Evolutionary conservation across 2,113 vertebrate genomes (phyloP), one percentile per base, ranked within the genome.

Genomic region (Megaptera novaeangliae): DNA sequence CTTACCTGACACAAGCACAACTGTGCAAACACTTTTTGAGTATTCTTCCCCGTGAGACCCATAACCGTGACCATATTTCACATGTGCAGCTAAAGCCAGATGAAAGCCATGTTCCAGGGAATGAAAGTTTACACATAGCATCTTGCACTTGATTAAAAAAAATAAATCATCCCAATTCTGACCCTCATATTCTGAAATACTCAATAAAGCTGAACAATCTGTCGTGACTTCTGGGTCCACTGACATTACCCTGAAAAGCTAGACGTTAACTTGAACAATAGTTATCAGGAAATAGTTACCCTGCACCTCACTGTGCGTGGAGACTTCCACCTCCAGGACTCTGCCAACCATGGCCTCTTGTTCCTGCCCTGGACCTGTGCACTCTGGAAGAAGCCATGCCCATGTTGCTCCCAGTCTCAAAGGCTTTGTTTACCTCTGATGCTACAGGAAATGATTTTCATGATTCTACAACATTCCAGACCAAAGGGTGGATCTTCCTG

Each of bases 401-500:
- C 52, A 9, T 3, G 17, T 25, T 57, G 25, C 14, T 71, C 44
- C 57, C 41, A 4, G 13, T 72, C 34, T 39, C 52, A 29, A 55
- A 29, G 31, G 25, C 20, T 71, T 61, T 12, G 4, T 12, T 55
- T 41, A 44, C 31, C 75, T 36, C n/a, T 27, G 10, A 88, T 17
- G n/a, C 31, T 82, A 59, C 0, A 29, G 29, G 44, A 95, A 82
- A 82, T 39, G 44, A 31, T 72, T 86, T 83, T 77, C 66, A 74
- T 81, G 64, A 27, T 68, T 74, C 94, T 81, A 6, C 9, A 75
- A 90, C 14, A 63, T 81, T 86, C 39, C 63, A 29, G 36, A 93
- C 66, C 84, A 49, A 17, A 52, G 52, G 52, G 15, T 6, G 52
- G 52, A 52, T 52, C 52, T 68, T 74, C 64, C 63, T 41, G 41